Base-by-base conservation (phyloP, 2,797 vertebrate genomes). In the Sebastes oblongus region DNA sequence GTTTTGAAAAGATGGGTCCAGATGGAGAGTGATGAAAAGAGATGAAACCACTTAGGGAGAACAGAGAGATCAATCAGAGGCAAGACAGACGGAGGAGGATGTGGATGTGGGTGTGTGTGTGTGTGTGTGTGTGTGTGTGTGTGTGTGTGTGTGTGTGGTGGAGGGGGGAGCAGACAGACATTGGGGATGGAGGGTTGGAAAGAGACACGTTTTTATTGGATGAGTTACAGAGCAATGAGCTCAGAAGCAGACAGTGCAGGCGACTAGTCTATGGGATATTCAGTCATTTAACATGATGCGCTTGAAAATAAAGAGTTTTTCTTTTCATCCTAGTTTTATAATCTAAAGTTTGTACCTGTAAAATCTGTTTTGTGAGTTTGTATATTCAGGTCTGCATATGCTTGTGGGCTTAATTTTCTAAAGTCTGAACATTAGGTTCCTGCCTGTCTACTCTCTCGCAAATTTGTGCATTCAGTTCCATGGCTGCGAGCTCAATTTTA, bases 21-120 rank as follows among this genome's bases (percentile, higher is more conserved):
- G 92, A 93, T 93, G 92, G 91, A 90, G 89, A 85, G 87, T 88
- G 92, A 94, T 93, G 87, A 93, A 91, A 93, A 91, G 91, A 86
- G 85, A 93, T 86, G 88, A 93, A 93, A 90, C 88, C 90, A 90
- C 91, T 92, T 92, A 88, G 88, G 80, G 78, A 89, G 88, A 93
- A 91, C 88, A 89, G 86, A 89, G 89, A 89, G 90, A 92, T 94
- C 91, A 92, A 94, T 94, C 93, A 92, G 81, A 81, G 84, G 74
- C 83, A 86, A 82, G 89, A 92, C 89, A 94, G 93, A 92, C 78
- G 83, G 92, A 91, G 83, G 81, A 83, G 79, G 74, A 67, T 82
- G 80, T 78, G 82, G 29, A 75, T 74, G 75, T 65, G 77, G n/a
- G n/a, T n/a, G n/a, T n/a, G n/a, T n/a, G n/a, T n/a, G n/a, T n/a